Evolutionary conservation across 1,140 invertebrate species (phyloP), one percentile per base, ranked within the genome.

Genomic region (Latrodectus geometricus): DNA sequence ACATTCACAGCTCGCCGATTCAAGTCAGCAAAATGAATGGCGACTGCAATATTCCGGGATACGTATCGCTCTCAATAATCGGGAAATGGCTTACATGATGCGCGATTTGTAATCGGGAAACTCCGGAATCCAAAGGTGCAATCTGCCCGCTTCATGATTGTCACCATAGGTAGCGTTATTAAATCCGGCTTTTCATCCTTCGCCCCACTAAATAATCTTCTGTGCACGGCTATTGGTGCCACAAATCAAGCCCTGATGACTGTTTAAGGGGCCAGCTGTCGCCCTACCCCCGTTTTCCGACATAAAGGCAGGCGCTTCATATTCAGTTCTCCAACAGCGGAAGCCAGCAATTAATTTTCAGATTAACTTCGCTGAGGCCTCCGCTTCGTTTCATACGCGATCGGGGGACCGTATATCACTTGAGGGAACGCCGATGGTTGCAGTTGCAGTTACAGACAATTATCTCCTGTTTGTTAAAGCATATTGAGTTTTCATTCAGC

Each of bases 191-290:
- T 84, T 84, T 84, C 82, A 84, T 73, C 15, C 70, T 76, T 56
- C 15, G 49, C 4, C 79, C 81, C 21, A 83, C 82, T 84, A 84
- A 84, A 84, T 84, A 84, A 76, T 82, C 79, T 73, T 73, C 23
- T 49, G 79, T 84, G 82, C 73, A 84, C 82, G 82, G 72, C 76
- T 73, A 84, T 84, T 84, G 82, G 82, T 66, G 82, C 82, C 82
- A 84, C 82, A 84, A 84, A 84, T 84, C 82, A 84, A 76, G 82
- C 82, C 82, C 82, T 84, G 82, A 84, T 84, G 82, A 72, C 82
- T 84, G 82, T 84, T 84, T 84, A 84, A 84, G 82, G 82, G 82
- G n/a, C 82, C 82, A 84, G 82, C 82, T 84, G 82, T 15, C 82
- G 72, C 69, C 69, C 69, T 68, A 2, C 54, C 35, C 35, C 35